Evolutionary conservation across 2,113 vertebrate genomes (phyloP).

Genomic region (Hydrolagus affinis): DNA sequence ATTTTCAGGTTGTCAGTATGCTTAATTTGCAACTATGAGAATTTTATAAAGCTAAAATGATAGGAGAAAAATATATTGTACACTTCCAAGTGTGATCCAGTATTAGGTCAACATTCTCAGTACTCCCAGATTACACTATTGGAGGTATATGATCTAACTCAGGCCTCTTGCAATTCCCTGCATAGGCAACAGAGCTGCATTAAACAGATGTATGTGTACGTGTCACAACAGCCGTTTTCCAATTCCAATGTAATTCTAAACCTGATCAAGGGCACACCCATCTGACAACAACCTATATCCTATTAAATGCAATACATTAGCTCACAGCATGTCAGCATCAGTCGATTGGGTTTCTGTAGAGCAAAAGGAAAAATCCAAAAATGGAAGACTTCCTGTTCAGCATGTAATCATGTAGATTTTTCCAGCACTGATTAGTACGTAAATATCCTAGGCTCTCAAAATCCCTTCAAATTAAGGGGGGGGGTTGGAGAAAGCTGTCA

Average conservation of each 20-base stretch:
- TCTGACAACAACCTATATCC: not conserved
- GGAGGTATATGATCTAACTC: too few species aligned
- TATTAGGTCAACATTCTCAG: too few species aligned
- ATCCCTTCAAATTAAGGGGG: not conserved
- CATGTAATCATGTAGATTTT: constrained; percentile 21
- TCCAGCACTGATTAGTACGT: not conserved
- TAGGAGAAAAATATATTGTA: too few species aligned
- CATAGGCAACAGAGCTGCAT: not conserved
- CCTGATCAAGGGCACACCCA: not conserved
- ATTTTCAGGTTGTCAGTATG: too few species aligned
- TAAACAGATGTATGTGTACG: not conserved
- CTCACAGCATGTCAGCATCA: not conserved
- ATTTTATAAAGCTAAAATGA: too few species aligned
- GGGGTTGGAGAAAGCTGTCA: not conserved
- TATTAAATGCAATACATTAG: not conserved
- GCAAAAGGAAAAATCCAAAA: not conserved
- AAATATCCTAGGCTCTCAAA: not conserved
- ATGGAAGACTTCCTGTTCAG: not conserved
- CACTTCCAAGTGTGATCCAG: too few species aligned
- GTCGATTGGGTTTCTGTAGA: not conserved
- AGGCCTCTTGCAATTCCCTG: not conserved
- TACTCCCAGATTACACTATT: too few species aligned
- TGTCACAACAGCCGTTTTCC: not conserved
- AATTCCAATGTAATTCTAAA: not conserved
- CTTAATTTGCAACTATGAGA: too few species aligned